Conservation (phyloP, 2,888 invertebrate species). For the Oxystoma pomonae region DNA sequence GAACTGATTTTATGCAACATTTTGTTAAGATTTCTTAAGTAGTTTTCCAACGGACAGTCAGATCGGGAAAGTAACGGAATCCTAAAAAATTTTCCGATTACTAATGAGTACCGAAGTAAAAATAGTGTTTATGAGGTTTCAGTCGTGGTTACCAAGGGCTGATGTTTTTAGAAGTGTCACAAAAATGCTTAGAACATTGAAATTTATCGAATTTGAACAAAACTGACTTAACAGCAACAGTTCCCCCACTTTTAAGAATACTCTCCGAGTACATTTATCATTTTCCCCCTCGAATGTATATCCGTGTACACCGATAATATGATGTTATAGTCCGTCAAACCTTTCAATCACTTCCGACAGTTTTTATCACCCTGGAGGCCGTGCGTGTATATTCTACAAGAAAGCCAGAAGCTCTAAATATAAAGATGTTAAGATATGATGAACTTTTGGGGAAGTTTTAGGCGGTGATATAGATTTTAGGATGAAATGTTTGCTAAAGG, state of each 20-base stretch:
- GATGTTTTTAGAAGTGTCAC: too few relatives aligned
- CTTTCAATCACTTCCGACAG: constrained; percentile 47
- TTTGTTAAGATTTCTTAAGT: too few relatives aligned
- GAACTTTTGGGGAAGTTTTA: not conserved
- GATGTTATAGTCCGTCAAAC: constrained; percentile 48
- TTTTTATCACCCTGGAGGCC: constrained; percentile 35
- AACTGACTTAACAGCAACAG: too few relatives aligned
- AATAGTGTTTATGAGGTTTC: too few relatives aligned
- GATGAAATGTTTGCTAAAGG: constrained; percentile 9
- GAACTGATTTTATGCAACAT: too few relatives aligned
- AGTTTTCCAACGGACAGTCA: too few relatives aligned
- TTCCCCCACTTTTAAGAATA: not conserved
- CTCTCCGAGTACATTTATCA: constrained; percentile 42
- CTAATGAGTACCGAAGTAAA: too few relatives aligned
- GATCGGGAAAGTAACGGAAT: too few relatives aligned
- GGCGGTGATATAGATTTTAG: not conserved
- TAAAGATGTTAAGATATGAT: not conserved
- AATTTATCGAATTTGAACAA: too few relatives aligned
- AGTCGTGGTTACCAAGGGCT: too few relatives aligned
- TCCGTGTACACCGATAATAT: constrained; percentile 37
- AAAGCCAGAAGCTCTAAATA: not conserved
- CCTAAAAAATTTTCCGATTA: too few relatives aligned
- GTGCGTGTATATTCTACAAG: constrained; percentile 5
- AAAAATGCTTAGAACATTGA: constrained; percentile 32
- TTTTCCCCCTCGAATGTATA: constrained; percentile 41